Evolutionary conservation across 1,140 invertebrate species (phyloP), one percentile per base, ranked within the genome.

Genomic region (Heliconius himera): DNA sequence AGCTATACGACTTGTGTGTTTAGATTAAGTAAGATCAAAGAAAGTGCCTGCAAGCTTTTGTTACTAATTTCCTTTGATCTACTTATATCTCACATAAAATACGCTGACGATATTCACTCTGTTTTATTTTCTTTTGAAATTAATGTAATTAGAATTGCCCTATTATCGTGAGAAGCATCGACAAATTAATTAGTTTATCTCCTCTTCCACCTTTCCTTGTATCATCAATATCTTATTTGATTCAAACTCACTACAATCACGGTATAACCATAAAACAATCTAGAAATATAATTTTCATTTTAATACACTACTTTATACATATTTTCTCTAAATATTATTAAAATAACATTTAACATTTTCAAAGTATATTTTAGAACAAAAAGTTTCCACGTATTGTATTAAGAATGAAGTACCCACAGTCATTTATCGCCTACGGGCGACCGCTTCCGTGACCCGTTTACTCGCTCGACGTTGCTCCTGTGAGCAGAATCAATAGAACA

Each of bases 11-110:
- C 9, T 60, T 60, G 8, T 26, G 56, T 60, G 56, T 60, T 60
- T 60, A 60, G 56, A 60, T 60, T 60, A 29, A 66, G 22, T 60
- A 26, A 60, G 56, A 60, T 66, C 56, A 60, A 66, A 66, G 56
- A 66, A 56, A 66, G 56, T 66, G 56, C 11, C 22, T 66, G 56
- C 56, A 66, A 66, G 22, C 56, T 66, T 66, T 66, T 66, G 56
- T 66, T 66, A 66, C 56, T 26, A 66, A 66, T 13, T 66, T 26
- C 56, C 56, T 66, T 66, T 66, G 56, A 66, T 66, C 60, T 66
- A 66, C 60, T 66, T 66, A 66, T 66, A 16, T 66, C 60, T 66
- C 60, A 66, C 22, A 66, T 66, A 66, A 66, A 66, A 66, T 66
- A 66, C 11, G 5, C 60, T 66, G 54, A 66, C 3, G 26, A 29